Base-by-base conservation (phyloP, 2,888 invertebrate genomes). In the Pycnomerus fuliginosus region DNA sequence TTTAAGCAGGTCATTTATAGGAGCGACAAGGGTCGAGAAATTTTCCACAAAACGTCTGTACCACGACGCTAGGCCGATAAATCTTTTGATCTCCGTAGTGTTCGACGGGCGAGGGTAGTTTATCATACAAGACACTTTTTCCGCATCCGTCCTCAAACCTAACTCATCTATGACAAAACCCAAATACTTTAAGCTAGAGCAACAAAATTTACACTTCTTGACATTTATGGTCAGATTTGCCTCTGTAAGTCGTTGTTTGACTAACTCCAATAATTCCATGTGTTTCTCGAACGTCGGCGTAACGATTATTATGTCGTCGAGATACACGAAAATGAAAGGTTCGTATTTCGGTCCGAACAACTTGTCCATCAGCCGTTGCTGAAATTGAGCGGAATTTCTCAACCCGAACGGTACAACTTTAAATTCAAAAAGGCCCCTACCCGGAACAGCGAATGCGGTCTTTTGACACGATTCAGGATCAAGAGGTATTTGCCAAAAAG, bases 391-490 rank as follows among this genome's bases (percentile, higher is more conserved):
- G n/a, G 47, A 39, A 40, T 60, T 60, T 10, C 27, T 17, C 7
- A 57, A 15, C 2, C 55, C 54, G 44, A 57, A 60, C 0, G 56
- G 50, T 33, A 57, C 32, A n/a, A n/a, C n/a, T n/a, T n/a, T n/a
- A n/a, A n/a, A n/a, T n/a, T n/a, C n/a, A n/a, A n/a, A n/a, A n/a
- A 58, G 47, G 1, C 62, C 62, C 16, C 58, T 32, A 7, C 58
- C 51, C 2, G 57, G 56, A 1, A 66, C 52, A 8, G 50, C 43
- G 49, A 67, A 68, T 3, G 64, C 62, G 13, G 62, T 61, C 38
- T 62, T 61, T 32, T 58, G 56, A 7, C 33, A 10, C 13, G 55
- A 55, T 8, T 33, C 28, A 13, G 37, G 29, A 20, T 46, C 33
- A 22, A 64, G 30, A 2, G 53, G 53, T 8, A 64, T 46, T 43